Evolutionary conservation across 2,797 vertebrate genomes (phyloP).

Genomic region (Mastacembelus armatus): DNA sequence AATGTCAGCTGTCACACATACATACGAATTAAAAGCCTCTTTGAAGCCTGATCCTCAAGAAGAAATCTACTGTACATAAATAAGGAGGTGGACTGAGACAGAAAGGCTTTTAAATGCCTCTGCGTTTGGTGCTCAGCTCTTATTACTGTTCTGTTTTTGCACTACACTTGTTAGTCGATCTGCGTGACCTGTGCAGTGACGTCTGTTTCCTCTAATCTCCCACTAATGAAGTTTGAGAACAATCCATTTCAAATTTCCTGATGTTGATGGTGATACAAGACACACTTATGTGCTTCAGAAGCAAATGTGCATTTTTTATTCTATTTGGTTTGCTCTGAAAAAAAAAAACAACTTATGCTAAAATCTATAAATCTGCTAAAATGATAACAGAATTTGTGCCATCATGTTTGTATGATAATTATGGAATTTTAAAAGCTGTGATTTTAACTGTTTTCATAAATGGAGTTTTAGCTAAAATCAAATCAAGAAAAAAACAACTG

Average conservation of each 20-base stretch:
- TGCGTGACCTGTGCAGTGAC: background rate
- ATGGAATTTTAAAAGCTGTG: too few relatives aligned
- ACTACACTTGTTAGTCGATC: background rate
- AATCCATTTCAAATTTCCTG: slow-evolving; percentile 10
- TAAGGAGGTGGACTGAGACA: background rate
- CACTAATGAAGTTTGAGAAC: background rate
- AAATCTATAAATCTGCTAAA: too few relatives aligned
- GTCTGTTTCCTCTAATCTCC: background rate
- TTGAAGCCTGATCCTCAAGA: background rate
- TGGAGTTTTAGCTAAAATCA: too few relatives aligned
- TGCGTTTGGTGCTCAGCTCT: too few relatives aligned
- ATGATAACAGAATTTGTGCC: too few relatives aligned
- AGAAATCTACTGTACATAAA: background rate
- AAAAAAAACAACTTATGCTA: too few relatives aligned
- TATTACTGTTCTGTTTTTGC: background rate
- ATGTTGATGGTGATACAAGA: slow-evolving; percentile 7
- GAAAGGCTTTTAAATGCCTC: slow-evolving; percentile 9
- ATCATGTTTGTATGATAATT: too few relatives aligned
- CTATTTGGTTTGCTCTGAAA: too few relatives aligned
- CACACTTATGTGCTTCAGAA: background rate
- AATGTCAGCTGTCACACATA: background rate
- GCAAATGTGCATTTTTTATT: too few relatives aligned
- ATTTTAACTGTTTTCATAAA: too few relatives aligned
- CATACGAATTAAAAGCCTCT: background rate
- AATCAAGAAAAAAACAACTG: too few relatives aligned